A percentile compares a stretch with the other conserved stretches of the same genome.
phyloP scores from a whole-genome alignment of 2,113 vertebrate species.

The Crotalus tigris region DNA sequence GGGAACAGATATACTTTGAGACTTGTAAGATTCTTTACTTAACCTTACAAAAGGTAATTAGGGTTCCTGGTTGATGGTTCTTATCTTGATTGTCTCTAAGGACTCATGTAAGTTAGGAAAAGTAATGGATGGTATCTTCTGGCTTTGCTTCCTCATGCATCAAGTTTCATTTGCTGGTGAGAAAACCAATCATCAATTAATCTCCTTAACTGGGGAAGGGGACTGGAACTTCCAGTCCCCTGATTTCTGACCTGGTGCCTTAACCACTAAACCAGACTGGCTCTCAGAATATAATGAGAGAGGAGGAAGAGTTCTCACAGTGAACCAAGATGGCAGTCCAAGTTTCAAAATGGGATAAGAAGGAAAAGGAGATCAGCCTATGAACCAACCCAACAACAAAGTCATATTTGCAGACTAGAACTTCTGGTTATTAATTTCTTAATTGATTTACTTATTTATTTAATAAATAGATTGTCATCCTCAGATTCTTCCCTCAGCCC shows the following conservation, averaged over 20 bases:
- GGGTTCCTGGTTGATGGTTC: background rate
- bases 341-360: background rate
- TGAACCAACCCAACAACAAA: background rate
- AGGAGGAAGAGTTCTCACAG: background rate
- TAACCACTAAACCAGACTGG: background rate
- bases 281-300: background rate
- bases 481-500: background rate
- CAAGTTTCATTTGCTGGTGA: background rate
- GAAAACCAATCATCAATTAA: background rate
- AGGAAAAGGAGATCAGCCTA: background rate
- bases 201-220: background rate
- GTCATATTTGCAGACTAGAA: background rate
- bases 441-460: background rate
- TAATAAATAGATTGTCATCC: background rate
- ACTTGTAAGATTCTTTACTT: background rate
- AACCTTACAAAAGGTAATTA: background rate
- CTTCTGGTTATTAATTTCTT: background rate
- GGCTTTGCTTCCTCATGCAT: background rate
- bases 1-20: background rate
- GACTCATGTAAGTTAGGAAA: background rate
- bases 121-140: background rate
- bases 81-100: background rate
- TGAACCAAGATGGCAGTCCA: background rate
- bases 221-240: background rate
- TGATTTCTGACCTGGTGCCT: background rate